Percentiles rank a stretch among this genome's conserved stretches.
These are phyloP conservation scores for Drosophila gunungcola DNA, from an alignment of 1,140 invertebrate species.

Conservation along the genomic window DNA sequence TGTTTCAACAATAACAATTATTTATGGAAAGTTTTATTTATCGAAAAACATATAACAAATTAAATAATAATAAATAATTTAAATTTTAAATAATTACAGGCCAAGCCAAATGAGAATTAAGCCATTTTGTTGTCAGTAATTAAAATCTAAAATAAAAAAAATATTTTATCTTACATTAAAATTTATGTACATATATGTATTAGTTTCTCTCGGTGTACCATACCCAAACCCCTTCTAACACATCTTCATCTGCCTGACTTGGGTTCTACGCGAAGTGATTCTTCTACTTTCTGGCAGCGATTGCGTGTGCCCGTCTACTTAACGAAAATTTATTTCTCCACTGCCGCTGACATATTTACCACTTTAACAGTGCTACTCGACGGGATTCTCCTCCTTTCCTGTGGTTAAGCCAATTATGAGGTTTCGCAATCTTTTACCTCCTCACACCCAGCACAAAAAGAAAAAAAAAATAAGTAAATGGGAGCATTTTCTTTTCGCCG, in stretches of 20 bases:
- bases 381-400: not conserved
- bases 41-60: too few species aligned
- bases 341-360: conserved; percentile 83
- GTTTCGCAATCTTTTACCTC: conserved; percentile 15
- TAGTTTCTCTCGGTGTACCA: not conserved
- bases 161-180: too few species aligned
- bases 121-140: too few species aligned
- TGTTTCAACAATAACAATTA: too few species aligned
- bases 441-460: not conserved
- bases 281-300: conserved; percentile 30
- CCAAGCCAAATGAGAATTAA: too few species aligned
- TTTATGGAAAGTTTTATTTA: too few species aligned
- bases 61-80: too few species aligned
- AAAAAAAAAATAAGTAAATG: conserved; percentile 1
- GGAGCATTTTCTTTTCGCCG: conserved; percentile 14
- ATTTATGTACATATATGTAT: not conserved
- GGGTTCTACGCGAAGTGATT: conserved; percentile 26
- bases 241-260: conserved; percentile 1
- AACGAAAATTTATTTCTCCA: conserved; percentile 76
- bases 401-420: conserved; percentile 42
- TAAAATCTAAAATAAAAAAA: too few species aligned
- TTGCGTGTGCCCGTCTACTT: conserved; percentile 81
- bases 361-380: conserved; percentile 65
- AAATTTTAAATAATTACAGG: too few species aligned
- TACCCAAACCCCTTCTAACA: not conserved